phyloP scores from a whole-genome alignment of 2,113 vertebrate species.

The Eonycteris spelaea region DNA sequence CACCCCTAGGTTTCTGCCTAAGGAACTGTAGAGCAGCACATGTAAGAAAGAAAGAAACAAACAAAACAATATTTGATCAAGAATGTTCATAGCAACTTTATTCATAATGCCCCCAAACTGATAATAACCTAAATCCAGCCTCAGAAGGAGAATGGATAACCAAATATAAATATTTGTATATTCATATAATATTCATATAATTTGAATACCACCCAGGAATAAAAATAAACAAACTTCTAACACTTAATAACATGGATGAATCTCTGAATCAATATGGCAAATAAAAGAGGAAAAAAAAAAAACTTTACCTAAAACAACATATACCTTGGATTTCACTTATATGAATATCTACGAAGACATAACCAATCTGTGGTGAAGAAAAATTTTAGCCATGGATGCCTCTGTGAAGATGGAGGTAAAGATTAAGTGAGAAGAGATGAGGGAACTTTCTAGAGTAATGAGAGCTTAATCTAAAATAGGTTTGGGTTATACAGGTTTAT shows the following conservation, averaged over 20 bases:
- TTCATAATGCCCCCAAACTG: background rate
- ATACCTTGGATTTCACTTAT: background rate
- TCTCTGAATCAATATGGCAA: background rate
- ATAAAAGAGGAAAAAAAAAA: background rate
- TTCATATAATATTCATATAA: background rate
- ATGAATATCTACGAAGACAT: background rate
- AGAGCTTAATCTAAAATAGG: background rate
- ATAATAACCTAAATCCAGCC: background rate
- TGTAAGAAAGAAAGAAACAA: background rate
- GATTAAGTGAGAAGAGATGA: background rate
- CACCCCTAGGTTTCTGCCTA: background rate
- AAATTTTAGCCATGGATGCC: background rate
- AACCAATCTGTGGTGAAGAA: background rate
- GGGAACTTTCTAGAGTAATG: background rate
- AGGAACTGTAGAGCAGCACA: background rate
- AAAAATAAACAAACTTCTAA: background rate
- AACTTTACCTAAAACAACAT: background rate
- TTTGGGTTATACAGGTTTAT: background rate
- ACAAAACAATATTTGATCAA: background rate
- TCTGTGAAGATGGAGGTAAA: background rate
- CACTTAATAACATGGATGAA: background rate
- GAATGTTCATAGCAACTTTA: background rate
- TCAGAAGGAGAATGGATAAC: background rate
- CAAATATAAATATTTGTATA: background rate
- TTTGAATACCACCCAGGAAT: background rate